phyloP scores from a whole-genome alignment of 2,888 invertebrate species.

The Monoplex corrugatus region DNA sequence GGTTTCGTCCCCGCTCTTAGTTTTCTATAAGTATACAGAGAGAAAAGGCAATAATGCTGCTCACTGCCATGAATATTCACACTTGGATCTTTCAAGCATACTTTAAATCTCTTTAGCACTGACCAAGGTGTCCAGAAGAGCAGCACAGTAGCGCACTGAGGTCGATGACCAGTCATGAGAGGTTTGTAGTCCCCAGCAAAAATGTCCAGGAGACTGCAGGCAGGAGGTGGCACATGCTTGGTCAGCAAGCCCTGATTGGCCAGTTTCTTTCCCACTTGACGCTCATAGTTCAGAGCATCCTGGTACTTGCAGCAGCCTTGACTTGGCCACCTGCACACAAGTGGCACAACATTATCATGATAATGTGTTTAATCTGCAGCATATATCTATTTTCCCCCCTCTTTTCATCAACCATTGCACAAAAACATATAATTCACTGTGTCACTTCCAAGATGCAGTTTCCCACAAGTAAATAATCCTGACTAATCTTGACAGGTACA shows the following conservation, averaged over 20 bases:
- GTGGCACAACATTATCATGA: no score
- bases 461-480: not conserved
- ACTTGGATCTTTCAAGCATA: no score
- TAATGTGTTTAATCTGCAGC: no score
- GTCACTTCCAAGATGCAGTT: no score
- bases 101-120: no score
- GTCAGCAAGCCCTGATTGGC: conserved; percentile 79
- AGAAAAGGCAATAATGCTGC: no score
- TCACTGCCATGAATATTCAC: no score
- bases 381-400: no score
- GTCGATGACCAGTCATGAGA: conserved; percentile 72
- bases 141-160: conserved; percentile 75
- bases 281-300: conserved; percentile 74
- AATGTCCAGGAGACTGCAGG: conserved; percentile 77
- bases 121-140: conserved; percentile 81
- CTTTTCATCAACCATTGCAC: no score
- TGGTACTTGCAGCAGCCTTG: conserved; percentile 79
- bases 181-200: conserved; percentile 79
- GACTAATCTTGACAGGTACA: not conserved
- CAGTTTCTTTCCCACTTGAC: conserved; percentile 75
- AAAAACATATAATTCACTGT: no score
- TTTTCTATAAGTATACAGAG: no score
- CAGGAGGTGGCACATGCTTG: conserved; percentile 77
- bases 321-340: conserved; percentile 74
- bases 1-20: no score